A percentile compares a stretch with the other conserved stretches of the same genome.
Conservation (phyloP, 2,797 vertebrate species). For the Lateolabrax maculatus region DNA sequence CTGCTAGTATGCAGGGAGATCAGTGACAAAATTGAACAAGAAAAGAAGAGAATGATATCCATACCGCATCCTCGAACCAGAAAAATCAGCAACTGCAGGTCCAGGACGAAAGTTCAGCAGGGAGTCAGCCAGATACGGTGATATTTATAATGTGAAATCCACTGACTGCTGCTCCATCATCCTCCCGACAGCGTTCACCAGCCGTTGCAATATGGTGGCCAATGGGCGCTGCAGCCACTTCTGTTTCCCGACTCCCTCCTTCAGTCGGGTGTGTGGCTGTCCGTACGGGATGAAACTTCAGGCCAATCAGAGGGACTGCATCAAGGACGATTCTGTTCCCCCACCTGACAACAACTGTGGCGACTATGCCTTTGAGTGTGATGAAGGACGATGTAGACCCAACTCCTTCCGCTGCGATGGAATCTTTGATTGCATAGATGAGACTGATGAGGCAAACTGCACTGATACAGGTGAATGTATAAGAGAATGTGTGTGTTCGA, state of each 20-base stretch:
- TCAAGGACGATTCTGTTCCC: conserved; percentile 87
- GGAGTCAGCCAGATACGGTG: background rate
- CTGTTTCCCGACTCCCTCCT: conserved; percentile 92
- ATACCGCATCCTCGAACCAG: background rate
- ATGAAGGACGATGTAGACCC: conserved; percentile 90
- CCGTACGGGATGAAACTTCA: conserved; percentile 94
- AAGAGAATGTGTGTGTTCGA: background rate
- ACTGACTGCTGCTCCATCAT: background rate
- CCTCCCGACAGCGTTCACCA: conserved; percentile 71
- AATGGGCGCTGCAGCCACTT: conserved; percentile 96
- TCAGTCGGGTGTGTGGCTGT: conserved; percentile 90
- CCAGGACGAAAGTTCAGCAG: background rate
- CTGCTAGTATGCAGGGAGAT: no score
- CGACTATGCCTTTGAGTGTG: conserved; percentile 89
- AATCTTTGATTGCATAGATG: conserved; percentile 89
- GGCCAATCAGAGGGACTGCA: conserved; percentile 87
- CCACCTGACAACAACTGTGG: conserved; percentile 90
- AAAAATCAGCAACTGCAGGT: background rate
- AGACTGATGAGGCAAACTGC: conserved; percentile 92
- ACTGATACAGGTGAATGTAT: conserved; percentile 85
- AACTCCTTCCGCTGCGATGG: conserved; percentile 90
- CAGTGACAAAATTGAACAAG: background rate
- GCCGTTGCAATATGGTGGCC: conserved; percentile 87
- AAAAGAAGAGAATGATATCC: background rate
- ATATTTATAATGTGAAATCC: background rate